Evolutionary conservation across 2,797 vertebrate genomes (phyloP), one percentile per base, ranked within the genome.

Genomic region (Brachyalestes nurse): DNA sequence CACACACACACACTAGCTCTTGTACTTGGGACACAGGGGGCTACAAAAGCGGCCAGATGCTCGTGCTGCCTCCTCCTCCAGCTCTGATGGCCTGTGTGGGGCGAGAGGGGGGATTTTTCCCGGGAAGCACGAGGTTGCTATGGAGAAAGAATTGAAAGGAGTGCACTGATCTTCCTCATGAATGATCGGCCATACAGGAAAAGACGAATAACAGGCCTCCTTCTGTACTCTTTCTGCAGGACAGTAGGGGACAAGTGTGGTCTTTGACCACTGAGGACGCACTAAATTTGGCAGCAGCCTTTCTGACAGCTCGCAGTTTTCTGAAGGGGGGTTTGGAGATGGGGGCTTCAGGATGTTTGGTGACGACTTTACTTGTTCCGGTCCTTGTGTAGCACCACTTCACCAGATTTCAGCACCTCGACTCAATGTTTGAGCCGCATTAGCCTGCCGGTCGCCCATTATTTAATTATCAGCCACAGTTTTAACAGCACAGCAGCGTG

Each of bases 61-160:
- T 94, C 87, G 89, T 89, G 87, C 88, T 88, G 78, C 85, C 85
- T 79, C 88, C 91, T 90, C 90, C 89, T 89, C 83, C 88, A 93
- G 58, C 93, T 93, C 92, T 92, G 91, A 93, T 94, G 94, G 94
- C 94, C 94, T 93, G 94, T 95, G 93, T 89, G 92, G 86, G 88
- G 90, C 84, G 93, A 93, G 91, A 14, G 57, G 79, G 93, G 93
- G 93, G 90, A 95, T 96, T 93, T 95, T 95, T 96, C 90, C 93
- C 91, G 85, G 91, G 91, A 92, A 89, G 89, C 90, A 88, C 89
- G 78, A 91, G 89, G 95, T 94, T 92, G 93, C 93, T 92, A 92
- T 95, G 93, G 94, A 89, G 93, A 92, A 91, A 88, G 62, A 86
- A 74, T 91, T 93, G 93, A 94, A 95, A 94, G 93, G 91, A 92